These are phyloP conservation scores for Pelodytes ibericus DNA, from an alignment of 2,797 vertebrate species.

Conservation along the genomic window DNA sequence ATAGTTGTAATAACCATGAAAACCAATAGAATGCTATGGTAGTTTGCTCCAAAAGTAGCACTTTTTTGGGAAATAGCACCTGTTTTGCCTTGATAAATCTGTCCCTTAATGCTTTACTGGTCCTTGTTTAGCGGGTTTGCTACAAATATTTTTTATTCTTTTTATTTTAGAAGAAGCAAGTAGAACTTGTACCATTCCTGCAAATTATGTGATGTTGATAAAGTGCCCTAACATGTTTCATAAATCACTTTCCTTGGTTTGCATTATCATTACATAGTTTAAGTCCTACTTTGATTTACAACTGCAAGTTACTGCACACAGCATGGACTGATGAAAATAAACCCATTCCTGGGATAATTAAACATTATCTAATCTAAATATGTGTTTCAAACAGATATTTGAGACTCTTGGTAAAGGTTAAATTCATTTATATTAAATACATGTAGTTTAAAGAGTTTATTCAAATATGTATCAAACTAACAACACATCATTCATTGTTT, in stretches of 20 bases:
- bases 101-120: not conserved
- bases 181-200: slow-evolving; percentile 35
- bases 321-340: slow-evolving; percentile 51
- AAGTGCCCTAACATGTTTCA: slow-evolving; percentile 41
- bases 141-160: slow-evolving; percentile 6
- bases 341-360: slow-evolving; percentile 47
- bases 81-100: too few species aligned
- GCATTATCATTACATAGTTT: slow-evolving; percentile 56
- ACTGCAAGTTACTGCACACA: slow-evolving; percentile 48
- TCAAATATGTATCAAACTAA: not conserved
- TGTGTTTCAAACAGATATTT: slow-evolving; percentile 40
- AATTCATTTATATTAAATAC: slow-evolving; percentile 43
- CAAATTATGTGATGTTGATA: slow-evolving; percentile 46
- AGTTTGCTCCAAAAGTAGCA: too few species aligned
- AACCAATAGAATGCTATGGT: too few species aligned
- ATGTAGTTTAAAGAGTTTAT: slow-evolving; percentile 34
- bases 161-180: slow-evolving; percentile 22
- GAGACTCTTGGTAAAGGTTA: slow-evolving; percentile 43
- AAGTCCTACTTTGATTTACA: slow-evolving; percentile 52
- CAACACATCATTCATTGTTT: not conserved
- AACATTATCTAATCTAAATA: slow-evolving; percentile 53
- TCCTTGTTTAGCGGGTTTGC: not conserved
- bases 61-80: too few species aligned
- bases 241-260: slow-evolving; percentile 49
- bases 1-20: too few species aligned